phyloP scores from a whole-genome alignment of 2,797 vertebrate species.

The Eulemur mongoz region DNA sequence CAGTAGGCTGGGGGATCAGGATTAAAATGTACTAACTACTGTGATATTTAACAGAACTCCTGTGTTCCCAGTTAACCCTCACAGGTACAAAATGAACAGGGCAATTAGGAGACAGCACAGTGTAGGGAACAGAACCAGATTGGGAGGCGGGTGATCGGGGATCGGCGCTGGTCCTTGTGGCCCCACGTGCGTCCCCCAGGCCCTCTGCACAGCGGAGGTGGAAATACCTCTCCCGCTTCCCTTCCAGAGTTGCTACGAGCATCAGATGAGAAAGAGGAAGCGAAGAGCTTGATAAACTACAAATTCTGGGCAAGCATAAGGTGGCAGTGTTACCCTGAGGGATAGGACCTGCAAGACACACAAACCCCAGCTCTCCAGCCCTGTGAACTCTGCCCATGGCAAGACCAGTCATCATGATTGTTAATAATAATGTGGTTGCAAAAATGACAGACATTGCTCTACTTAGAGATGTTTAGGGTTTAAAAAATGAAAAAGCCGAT shows the following conservation, averaged over 20 bases:
- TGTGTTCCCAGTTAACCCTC: constrained; percentile 84
- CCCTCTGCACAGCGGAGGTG: not conserved
- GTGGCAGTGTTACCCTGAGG: not conserved
- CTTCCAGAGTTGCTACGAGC: not conserved
- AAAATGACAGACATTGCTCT: not conserved
- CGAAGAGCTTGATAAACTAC: not conserved
- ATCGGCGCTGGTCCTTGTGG: not conserved
- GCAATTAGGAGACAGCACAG: constrained; percentile 12
- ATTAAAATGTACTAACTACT: constrained; percentile 90
- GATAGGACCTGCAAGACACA: not conserved
- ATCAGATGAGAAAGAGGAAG: not conserved
- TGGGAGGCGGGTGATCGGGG: not conserved
- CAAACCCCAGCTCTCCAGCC: not conserved
- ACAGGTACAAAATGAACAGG: constrained; percentile 61
- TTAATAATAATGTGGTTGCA: not conserved
- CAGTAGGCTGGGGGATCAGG: constrained; percentile 88
- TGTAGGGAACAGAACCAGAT: not conserved
- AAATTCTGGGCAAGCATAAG: not conserved
- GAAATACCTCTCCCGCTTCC: not conserved
- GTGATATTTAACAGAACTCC: constrained; percentile 89
- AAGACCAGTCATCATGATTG: not conserved
- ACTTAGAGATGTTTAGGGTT: not conserved
- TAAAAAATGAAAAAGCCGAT: not conserved
- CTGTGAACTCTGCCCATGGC: not conserved
- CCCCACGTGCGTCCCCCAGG: not conserved